Evolutionary conservation across 2,888 invertebrate species (phyloP).

Genomic region (Trissoscelio sp.): DNA sequence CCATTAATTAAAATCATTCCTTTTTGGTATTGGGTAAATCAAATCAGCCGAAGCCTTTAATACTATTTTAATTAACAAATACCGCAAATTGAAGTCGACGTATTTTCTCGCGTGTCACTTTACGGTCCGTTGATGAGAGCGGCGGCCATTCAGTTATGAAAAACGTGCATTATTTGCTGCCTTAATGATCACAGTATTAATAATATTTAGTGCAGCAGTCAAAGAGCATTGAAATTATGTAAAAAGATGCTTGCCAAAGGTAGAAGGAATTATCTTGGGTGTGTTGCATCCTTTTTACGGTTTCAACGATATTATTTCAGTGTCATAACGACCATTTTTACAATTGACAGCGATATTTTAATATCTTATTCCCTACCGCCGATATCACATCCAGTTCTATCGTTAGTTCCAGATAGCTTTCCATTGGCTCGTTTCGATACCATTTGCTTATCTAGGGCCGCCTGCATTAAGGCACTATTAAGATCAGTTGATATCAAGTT

Average conservation of each 20-base stretch:
- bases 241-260: constrained; percentile 32
- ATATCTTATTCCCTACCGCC: constrained; percentile 59
- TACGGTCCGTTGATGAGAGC: constrained; percentile 37
- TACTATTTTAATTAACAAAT: constrained; percentile 42
- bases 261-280: constrained; percentile 70
- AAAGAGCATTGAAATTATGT: constrained; percentile 45
- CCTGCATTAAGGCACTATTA: constrained; percentile 37
- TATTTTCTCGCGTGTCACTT: constrained; percentile 52
- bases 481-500: constrained; percentile 6
- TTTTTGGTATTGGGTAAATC: background rate
- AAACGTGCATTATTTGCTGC: constrained; percentile 34
- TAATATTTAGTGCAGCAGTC: constrained; percentile 38
- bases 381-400: constrained; percentile 40
- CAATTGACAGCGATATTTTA: constrained; percentile 77
- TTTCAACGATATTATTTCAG: constrained; percentile 55
- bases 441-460: constrained; percentile 47
- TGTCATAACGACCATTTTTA: constrained; percentile 80
- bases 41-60: constrained; percentile 5
- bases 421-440: constrained; percentile 26
- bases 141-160: constrained; percentile 25
- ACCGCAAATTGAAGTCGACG: constrained; percentile 25
- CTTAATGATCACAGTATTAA: constrained; percentile 41
- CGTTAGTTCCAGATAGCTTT: constrained; percentile 24
- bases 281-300: constrained; percentile 79
- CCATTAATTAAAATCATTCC: constrained; percentile 17